Base-by-base conservation (phyloP, 2,888 invertebrate genomes). In the Clunio marinus region DNA sequence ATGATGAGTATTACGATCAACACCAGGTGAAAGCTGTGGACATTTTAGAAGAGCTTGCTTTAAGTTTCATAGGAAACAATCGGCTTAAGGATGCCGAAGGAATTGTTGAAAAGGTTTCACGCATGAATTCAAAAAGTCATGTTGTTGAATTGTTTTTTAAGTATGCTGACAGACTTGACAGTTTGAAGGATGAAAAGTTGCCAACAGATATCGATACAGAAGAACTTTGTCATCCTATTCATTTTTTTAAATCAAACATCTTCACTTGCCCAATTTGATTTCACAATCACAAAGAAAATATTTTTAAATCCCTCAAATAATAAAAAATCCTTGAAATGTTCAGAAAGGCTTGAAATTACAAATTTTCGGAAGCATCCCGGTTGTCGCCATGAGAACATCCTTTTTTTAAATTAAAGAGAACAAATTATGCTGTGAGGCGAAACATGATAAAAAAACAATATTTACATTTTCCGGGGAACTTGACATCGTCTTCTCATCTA, bases 1-100 rank as follows among this genome's bases (percentile, higher is more conserved):
- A 51, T 24, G 46, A 66, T 20, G 66, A 66, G 17, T 66, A 66
- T 24, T 66, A 66, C 20, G 66, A 66, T 55, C 32, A 27, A 15
- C 55, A 66, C 35, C 66, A 66, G 55, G 66, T 66, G 24, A 51
- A 17, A 4, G 66, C 51, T n/a, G 46, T 66, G 32, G 55, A 66
- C 17, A 66, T 66, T 66, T 15, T 66, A 10, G 66, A 66, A 20
- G 66, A 66, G 27, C 55, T 66, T 13, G 66, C 55, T 3, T 20
- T 66, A 22, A 55, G 66, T 15, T 32, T 66, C 13, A 55, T 55
- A 15, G 17, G 27, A n/a, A 32, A 22, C 51, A 66, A 66, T 55
- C 66, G 55, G n/a, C 20, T 15, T 5, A 51, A 35, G 13, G 25
- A 66, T 15, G 66, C 66, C 22, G 22, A 28, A 7, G 32, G 55